phyloP scores from a whole-genome alignment of 2,113 vertebrate genomes.

The Myocastor coypus region DNA sequence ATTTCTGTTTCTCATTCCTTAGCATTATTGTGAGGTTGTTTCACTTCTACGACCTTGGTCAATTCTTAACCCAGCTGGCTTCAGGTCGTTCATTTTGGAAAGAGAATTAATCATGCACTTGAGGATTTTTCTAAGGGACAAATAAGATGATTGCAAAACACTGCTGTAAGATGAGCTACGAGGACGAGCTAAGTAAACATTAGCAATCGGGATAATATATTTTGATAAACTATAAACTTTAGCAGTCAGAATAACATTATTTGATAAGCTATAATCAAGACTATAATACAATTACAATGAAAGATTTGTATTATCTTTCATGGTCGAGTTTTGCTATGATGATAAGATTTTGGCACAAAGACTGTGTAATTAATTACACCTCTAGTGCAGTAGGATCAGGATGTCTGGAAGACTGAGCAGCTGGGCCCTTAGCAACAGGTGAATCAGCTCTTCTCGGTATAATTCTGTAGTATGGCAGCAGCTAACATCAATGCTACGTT shows the following conservation, averaged over 20 bases:
- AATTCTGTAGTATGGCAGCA: neutral
- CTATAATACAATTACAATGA: neutral
- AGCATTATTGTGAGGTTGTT: neutral
- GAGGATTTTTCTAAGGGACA: constrained; percentile 11
- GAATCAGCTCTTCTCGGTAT: neutral
- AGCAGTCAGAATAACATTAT: neutral
- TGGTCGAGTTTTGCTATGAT: neutral
- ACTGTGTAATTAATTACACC: neutral
- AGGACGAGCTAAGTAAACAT: neutral
- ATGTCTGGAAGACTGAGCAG: neutral
- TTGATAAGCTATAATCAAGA: constrained; percentile 12
- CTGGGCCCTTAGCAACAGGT: neutral
- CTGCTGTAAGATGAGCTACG: neutral
- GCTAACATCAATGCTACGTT: neutral
- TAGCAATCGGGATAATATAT: neutral
- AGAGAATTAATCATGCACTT: neutral
- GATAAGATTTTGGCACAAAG: neutral
- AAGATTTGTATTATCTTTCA: neutral
- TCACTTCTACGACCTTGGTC: neutral
- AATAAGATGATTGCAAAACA: constrained; percentile 16
- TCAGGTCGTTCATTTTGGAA: constrained; percentile 7
- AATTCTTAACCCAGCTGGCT: neutral
- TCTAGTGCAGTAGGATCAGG: neutral
- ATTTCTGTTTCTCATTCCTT: neutral
- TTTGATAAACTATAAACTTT: neutral